Base-by-base conservation (phyloP, 2,113 vertebrate genomes). In the Triplophysa dalaica region DNA sequence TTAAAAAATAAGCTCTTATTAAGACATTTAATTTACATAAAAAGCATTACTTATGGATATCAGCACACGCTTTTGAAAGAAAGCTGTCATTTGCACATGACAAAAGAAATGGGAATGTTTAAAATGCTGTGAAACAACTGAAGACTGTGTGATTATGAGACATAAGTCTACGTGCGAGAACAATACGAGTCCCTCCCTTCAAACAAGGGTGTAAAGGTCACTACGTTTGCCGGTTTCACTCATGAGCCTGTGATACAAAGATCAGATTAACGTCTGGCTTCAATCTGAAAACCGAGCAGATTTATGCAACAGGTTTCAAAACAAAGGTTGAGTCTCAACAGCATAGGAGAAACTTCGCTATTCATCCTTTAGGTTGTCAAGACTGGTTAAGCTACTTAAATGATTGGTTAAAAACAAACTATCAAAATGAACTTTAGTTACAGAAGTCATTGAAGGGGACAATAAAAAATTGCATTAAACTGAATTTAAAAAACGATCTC, bases 151-250 rank as follows among this genome's bases (percentile, higher is more conserved):
- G 1, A 21, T 62, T 63, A 9, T 62, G 62, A 2, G 45, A 43
- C 17, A 38, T 38, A 66, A 65, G 24, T 13, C 16, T 13, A 29
- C 43, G 22, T 70, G 33, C 38, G 74, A 64, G 16, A 73, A 17
- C 33, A n/a, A 8, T 58, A 17, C 21, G 10, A 24, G 33, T 58
- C 21, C 58, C 16, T 65, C 61, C 48, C 29, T 29, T 60, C 58
- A 62, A 65, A 29, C 9, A 48, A 41, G 22, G 38, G 60, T 29
- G 6, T 69, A 75, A 67, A 75, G 68, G 52, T 74, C 61, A 13
- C 5, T 9, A 43, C 61, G 73, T 66, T 21, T 24, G 58, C 82
- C 33, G 12, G 22, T 62, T 43, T 72, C 52, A 58, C 70, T 63
- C 45, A 52, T 26, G 26, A 52, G 65, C 29, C 11, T 66, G 63